Conservation (phyloP, 2,888 invertebrate species). For the Napeogenes inachia region DNA sequence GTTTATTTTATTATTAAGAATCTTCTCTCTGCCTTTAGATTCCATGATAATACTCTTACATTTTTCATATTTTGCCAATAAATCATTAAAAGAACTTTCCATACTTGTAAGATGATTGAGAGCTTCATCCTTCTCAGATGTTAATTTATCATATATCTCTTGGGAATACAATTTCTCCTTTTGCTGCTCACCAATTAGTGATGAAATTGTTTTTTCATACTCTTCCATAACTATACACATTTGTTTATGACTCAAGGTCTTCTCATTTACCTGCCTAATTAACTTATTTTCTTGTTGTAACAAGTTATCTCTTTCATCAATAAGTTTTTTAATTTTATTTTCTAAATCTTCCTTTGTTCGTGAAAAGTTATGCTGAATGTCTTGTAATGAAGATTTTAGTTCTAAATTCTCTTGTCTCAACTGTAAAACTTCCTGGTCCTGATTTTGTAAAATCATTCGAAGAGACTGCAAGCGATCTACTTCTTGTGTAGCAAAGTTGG, state of each 20-base stretch:
- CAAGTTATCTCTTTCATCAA: slow-evolving; percentile 52
- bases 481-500: slow-evolving; percentile 43
- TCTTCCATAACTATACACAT: slow-evolving; percentile 85
- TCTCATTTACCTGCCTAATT: slow-evolving; percentile 57
- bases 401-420: slow-evolving; percentile 63
- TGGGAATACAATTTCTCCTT: slow-evolving; percentile 76
- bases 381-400: slow-evolving; percentile 55
- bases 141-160: slow-evolving; percentile 66
- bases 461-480: slow-evolving; percentile 57
- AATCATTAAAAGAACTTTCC: slow-evolving; percentile 80
- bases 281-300: slow-evolving; percentile 53
- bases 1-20: slow-evolving; percentile 80
- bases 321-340: slow-evolving; percentile 55
- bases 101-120: slow-evolving; percentile 77
- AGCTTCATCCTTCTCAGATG: slow-evolving; percentile 77
- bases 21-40: slow-evolving; percentile 79
- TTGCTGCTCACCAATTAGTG: slow-evolving; percentile 84
- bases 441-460: slow-evolving; percentile 58
- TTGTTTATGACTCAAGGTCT: slow-evolving; percentile 60
- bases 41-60: slow-evolving; percentile 77
- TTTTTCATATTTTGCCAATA: slow-evolving; percentile 80
- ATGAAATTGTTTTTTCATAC: slow-evolving; percentile 87
- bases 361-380: slow-evolving; percentile 51
- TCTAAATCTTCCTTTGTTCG: slow-evolving; percentile 53
- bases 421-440: slow-evolving; percentile 60